These are phyloP conservation scores for Bombylius discolor DNA, from an alignment of 2,888 invertebrate genomes.

Conservation along the genomic window DNA sequence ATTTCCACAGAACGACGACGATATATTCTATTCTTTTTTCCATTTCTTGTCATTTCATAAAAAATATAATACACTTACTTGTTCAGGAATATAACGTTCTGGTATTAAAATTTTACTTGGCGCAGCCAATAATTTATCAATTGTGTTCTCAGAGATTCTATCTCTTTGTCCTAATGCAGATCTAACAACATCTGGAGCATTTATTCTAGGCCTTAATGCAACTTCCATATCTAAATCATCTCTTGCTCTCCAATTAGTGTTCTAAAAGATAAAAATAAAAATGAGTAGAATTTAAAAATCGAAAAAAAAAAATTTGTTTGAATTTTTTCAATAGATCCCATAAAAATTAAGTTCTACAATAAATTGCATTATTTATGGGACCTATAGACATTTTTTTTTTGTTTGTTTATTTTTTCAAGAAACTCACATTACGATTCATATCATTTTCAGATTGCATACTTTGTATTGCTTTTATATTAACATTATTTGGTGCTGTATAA, in stretches of 20 bases:
- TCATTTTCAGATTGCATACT: slow-evolving; percentile 41
- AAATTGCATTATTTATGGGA: too few species aligned
- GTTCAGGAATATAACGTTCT: slow-evolving; percentile 83
- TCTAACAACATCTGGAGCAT: slow-evolving; percentile 76
- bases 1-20: too few species aligned
- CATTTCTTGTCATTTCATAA: too few species aligned
- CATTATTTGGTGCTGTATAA: slow-evolving; percentile 71
- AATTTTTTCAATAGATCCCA: slow-evolving; percentile 7
- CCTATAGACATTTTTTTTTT: too few species aligned
- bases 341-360: neutral
- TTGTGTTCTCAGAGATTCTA: slow-evolving; percentile 52
- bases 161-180: slow-evolving; percentile 54
- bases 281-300: neutral
- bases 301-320: neutral
- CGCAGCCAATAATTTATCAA: slow-evolving; percentile 72
- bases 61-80: slow-evolving; percentile 38
- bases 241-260: slow-evolving; percentile 50
- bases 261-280: slow-evolving; percentile 20
- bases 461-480: slow-evolving; percentile 48
- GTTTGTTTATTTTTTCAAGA: too few species aligned
- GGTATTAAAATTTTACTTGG: slow-evolving; percentile 86
- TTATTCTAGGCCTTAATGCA: slow-evolving; percentile 58
- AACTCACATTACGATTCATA: slow-evolving; percentile 36
- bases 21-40: too few species aligned
- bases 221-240: slow-evolving; percentile 82